Base-by-base conservation (phyloP, 2,888 invertebrate species). In the Syrista parreyssii region DNA sequence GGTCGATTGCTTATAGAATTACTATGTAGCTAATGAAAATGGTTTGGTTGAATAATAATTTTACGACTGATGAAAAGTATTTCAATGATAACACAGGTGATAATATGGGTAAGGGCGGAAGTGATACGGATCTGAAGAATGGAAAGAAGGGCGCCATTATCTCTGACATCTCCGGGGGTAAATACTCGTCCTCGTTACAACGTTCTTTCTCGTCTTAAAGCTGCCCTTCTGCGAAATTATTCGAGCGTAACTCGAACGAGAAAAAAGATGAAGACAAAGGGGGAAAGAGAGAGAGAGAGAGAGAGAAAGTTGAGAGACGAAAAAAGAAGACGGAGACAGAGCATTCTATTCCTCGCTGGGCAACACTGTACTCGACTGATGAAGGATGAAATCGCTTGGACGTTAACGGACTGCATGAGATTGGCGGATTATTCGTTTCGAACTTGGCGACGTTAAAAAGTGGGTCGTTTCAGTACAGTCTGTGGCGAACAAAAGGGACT, bases 111-210 rank as follows among this genome's bases (percentile, higher is more conserved):
- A 74, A 76, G 71, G 79, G 80, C 80, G 79, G 74, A 82, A 84
- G 81, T 73, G 76, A 80, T 69, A 72, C 77, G 82, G 83, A 86
- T 82, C 9, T 23, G 85, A 84, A 85, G 83, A 82, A 84, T 81
- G 76, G 83, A 73, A 79, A 78, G 78, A 80, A 76, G 82, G 78
- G 77, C 79, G 77, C 79, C 79, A 84, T 86, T 86, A 85, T 85
- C 80, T 86, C 81, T 79, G 77, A 68, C 23, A 75, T 81, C 83
- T 83, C 77, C 79, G 80, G 80, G 83, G 81, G 81, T 85, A 87
- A 87, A 86, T 85, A 86, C 81, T 84, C 84, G 73, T 35, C 72
- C 72, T 75, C 76, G 73, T 78, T 74, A 72, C 76, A 68, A 4
- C 40, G 40, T 40, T 15, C 15, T 55, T 55, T 2, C 55, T 75